phyloP scores from a whole-genome alignment of 2,797 vertebrate genomes.

The Sebastes wilsoni region DNA sequence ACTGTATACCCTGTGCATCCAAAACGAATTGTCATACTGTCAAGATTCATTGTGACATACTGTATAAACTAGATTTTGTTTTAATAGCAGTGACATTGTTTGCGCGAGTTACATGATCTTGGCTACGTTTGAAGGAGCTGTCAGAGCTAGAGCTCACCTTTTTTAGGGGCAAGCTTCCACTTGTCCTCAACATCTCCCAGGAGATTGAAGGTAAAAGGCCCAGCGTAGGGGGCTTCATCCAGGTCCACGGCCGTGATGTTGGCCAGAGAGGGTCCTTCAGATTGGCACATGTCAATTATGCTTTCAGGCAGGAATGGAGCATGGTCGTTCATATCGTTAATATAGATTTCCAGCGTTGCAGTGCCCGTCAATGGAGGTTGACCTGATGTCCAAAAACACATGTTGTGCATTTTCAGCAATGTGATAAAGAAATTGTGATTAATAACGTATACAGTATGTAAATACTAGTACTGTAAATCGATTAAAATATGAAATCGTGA shows the following conservation, averaged over 20 bases:
- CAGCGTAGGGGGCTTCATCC: slow-evolving; percentile 61
- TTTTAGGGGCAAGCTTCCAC: slow-evolving; percentile 67
- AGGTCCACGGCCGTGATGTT: slow-evolving; percentile 60
- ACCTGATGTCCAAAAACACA: slow-evolving; percentile 55
- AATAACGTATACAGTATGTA: neutral
- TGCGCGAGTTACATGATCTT: neutral
- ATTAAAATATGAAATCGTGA: too few relatives aligned
- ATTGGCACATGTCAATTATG: slow-evolving; percentile 64
- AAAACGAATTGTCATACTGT: neutral
- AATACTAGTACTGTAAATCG: too few relatives aligned
- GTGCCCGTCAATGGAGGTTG: slow-evolving; percentile 69
- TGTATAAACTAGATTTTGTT: neutral
- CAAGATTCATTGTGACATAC: neutral
- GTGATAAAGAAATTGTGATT: neutral
- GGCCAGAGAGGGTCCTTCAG: slow-evolving; percentile 5
- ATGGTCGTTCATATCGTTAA: slow-evolving; percentile 73
- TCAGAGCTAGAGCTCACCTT: slow-evolving; percentile 54
- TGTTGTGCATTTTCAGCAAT: neutral
- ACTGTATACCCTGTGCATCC: slow-evolving; percentile 58
- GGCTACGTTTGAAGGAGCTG: too few relatives aligned
- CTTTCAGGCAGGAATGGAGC: slow-evolving; percentile 26
- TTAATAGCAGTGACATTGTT: neutral
- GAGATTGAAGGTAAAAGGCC: slow-evolving; percentile 76
- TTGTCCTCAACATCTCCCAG: slow-evolving; percentile 54
- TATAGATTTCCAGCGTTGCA: slow-evolving; percentile 55